Conservation (phyloP, 2,888 invertebrate genomes). For the Sphinx pinastri region DNA sequence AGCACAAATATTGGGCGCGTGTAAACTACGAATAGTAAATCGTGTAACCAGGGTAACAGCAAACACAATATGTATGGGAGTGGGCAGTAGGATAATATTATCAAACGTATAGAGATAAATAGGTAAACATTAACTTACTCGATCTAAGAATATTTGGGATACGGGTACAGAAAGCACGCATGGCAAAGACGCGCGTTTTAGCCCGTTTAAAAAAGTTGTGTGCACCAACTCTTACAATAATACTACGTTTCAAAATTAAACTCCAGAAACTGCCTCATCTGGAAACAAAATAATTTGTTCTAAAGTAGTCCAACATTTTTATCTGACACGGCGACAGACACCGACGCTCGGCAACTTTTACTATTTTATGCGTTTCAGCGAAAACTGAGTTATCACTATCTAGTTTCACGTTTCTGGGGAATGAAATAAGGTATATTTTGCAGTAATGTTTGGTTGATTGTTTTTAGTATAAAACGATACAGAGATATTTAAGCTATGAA, state of each 20-base stretch:
- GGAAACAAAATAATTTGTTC: slow-evolving; percentile 1
- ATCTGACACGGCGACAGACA: not conserved
- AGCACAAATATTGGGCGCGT: too few species aligned
- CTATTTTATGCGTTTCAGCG: not conserved
- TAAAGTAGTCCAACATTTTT: not conserved
- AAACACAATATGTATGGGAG: too few species aligned
- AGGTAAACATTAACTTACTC: too few species aligned
- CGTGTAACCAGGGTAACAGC: too few species aligned
- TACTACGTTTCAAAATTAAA: not conserved
- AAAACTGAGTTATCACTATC: slow-evolving; percentile 4
- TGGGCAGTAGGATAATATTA: too few species aligned
- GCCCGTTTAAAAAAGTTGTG: too few species aligned
- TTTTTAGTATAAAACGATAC: not conserved
- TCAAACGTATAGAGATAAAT: too few species aligned
- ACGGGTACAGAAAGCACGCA: too few species aligned
- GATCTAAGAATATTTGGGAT: too few species aligned
- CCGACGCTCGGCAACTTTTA: not conserved
- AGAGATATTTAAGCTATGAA: too few species aligned
- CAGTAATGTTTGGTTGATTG: not conserved
- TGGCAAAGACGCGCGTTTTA: too few species aligned
- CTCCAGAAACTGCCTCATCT: not conserved
- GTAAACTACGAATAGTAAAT: too few species aligned
- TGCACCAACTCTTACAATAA: not conserved
- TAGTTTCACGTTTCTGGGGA: not conserved
- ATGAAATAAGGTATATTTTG: not conserved